Percentiles rank a stretch among this genome's conserved stretches.
phyloP scores from a whole-genome alignment of 2,113 vertebrate genomes.

The Hemicordylus capensis region DNA sequence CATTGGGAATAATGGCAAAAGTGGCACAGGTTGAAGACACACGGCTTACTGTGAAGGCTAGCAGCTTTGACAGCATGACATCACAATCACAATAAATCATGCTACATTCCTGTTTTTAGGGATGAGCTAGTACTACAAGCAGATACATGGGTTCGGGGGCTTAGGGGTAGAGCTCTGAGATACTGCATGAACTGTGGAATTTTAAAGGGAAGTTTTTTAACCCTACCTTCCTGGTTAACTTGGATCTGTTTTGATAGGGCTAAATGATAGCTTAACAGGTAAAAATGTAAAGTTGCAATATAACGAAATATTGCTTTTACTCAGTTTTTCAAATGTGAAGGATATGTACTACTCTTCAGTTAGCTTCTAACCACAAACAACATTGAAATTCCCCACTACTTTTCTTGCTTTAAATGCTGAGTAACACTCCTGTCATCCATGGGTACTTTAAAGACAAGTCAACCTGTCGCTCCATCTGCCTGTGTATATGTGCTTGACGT shows the following conservation, averaged over 20 bases:
- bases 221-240: not conserved
- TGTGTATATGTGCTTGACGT: constrained; percentile 53
- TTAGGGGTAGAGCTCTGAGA: not conserved
- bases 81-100: not conserved
- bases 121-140: not conserved
- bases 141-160: not conserved
- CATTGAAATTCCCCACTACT: constrained; percentile 25
- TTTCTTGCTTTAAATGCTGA: constrained; percentile 24
- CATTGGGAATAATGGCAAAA: too few species aligned
- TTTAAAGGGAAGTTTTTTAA: not conserved
- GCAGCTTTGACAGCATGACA: not conserved
- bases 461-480: constrained; percentile 46
- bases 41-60: too few species aligned
- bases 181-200: not conserved
- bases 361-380: constrained; percentile 38
- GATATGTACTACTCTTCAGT: constrained; percentile 6
- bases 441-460: constrained; percentile 37
- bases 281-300: constrained; percentile 16
- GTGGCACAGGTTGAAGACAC: too few species aligned
- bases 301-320: not conserved
- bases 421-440: constrained; percentile 16
- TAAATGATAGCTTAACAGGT: constrained; percentile 23
- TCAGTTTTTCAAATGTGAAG: not conserved
- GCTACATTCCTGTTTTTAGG: not conserved
- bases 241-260: constrained; percentile 15